Conservation (phyloP, 2,888 invertebrate species). For the Heliconius ismenius region DNA sequence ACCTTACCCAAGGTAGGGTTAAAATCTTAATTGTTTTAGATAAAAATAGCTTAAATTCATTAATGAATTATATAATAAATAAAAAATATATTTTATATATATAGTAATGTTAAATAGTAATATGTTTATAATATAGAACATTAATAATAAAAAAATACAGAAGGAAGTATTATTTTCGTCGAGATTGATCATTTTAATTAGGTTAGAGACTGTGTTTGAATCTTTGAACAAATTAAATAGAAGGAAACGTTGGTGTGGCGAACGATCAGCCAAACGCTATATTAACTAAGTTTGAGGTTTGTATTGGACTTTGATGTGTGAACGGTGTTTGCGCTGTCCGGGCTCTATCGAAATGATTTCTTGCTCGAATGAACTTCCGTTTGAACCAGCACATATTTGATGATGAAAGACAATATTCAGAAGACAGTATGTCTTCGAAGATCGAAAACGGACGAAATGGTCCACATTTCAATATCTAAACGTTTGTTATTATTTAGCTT, state of each 20-base stretch:
- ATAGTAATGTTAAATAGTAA: too few species aligned
- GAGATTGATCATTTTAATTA: slow-evolving; percentile 18
- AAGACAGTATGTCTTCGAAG: slow-evolving; percentile 53
- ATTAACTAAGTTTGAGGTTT: slow-evolving; percentile 76
- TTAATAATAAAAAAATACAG: not conserved
- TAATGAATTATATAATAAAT: not conserved
- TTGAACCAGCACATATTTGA: slow-evolving; percentile 75
- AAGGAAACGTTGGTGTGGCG: slow-evolving; percentile 25
- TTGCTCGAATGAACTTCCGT: slow-evolving; percentile 72
- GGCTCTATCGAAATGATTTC: slow-evolving; percentile 77
- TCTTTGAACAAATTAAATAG: slow-evolving; percentile 22
- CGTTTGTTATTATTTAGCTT: not conserved
- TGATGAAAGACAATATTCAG: slow-evolving; percentile 64
- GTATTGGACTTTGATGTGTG: slow-evolving; percentile 76
- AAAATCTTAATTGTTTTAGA: not conserved
- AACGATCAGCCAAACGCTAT: slow-evolving; percentile 63
- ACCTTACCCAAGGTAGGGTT: slow-evolving; percentile 46
- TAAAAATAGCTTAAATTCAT: not conserved
- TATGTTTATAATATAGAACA: not conserved
- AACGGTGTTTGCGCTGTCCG: slow-evolving; percentile 71
- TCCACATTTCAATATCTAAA: slow-evolving; percentile 7
- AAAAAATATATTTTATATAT: too few species aligned
- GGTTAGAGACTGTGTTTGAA: slow-evolving; percentile 18
- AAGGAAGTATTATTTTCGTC: not conserved
- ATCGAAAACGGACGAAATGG: slow-evolving; percentile 41